phyloP scores from a whole-genome alignment of 1,140 invertebrate genomes.

The Pemphigus obesinymphae region DNA sequence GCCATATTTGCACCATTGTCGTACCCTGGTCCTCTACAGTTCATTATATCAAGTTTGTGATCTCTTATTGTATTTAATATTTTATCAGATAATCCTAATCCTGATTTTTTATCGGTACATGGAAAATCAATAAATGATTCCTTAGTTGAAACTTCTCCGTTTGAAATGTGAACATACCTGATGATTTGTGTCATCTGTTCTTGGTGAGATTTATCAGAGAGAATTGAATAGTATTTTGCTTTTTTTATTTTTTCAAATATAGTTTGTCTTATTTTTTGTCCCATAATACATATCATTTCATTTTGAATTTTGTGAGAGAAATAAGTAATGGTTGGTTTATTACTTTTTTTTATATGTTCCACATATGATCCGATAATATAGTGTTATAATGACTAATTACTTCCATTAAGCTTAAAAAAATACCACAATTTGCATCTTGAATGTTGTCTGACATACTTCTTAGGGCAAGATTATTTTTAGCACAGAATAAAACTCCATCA shows the following conservation, averaged over 20 bases:
- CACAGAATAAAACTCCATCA: neutral
- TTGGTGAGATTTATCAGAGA: conserved; percentile 38
- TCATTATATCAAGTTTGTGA: neutral
- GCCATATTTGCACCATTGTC: neutral
- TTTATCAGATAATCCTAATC: neutral
- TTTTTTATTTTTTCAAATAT: conserved; percentile 37
- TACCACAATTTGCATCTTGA: neutral
- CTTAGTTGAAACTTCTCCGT: neutral
- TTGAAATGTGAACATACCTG: neutral
- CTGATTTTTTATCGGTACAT: neutral
- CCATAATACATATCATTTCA: neutral
- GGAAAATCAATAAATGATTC: neutral
- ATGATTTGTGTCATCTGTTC: conserved; percentile 39
- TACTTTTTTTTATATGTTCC: neutral
- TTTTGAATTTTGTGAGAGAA: neutral
- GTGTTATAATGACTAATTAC: neutral
- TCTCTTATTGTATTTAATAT: neutral
- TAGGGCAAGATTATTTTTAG: neutral
- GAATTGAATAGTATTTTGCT: neutral
- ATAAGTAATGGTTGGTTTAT: neutral
- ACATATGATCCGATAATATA: neutral
- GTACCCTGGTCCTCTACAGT: neutral
- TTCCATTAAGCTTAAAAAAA: neutral
- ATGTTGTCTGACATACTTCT: neutral
- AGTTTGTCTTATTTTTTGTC: conserved; percentile 33